A percentile compares a stretch with the other conserved stretches of the same genome.
Evolutionary conservation across 2,113 vertebrate species (phyloP).

Genomic region (Periophthalmus modestus): DNA sequence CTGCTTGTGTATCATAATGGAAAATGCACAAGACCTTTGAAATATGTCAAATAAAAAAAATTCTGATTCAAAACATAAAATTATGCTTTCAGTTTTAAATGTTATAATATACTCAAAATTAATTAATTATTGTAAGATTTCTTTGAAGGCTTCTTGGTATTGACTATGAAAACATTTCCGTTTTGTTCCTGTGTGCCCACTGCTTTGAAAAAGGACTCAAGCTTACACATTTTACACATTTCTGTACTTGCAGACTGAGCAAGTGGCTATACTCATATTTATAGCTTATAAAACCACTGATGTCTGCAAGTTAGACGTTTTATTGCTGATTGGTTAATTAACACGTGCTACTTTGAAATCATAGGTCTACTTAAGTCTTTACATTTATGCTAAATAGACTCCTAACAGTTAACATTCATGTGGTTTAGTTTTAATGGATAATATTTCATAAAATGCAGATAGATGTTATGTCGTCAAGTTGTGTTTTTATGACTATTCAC

Average conservation of each 20-base stretch:
- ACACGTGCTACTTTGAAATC: background rate
- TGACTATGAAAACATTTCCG: background rate
- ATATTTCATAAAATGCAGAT: background rate
- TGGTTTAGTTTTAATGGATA: background rate
- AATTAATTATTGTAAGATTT: background rate
- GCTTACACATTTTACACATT: background rate
- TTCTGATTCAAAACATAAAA: background rate
- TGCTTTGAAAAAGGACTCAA: background rate
- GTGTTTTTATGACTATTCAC: background rate
- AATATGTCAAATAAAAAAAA: background rate
- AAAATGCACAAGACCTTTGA: slow-evolving; percentile 14
- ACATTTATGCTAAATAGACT: background rate
- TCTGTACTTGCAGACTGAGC: background rate
- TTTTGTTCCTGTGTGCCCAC: background rate
- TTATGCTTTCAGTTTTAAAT: background rate
- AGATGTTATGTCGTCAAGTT: background rate
- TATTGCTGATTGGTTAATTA: slow-evolving; percentile 16
- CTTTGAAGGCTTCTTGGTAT: slow-evolving; percentile 5
- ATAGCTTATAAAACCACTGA: slow-evolving; percentile 10
- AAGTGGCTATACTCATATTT: background rate
- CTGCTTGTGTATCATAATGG: slow-evolving; percentile 4
- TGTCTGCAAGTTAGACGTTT: slow-evolving; percentile 3
- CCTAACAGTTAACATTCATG: background rate
- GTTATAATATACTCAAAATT: background rate
- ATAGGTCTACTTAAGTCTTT: background rate